phyloP scores from a whole-genome alignment of 2,888 invertebrate genomes.

The Hypsopygia costalis region DNA sequence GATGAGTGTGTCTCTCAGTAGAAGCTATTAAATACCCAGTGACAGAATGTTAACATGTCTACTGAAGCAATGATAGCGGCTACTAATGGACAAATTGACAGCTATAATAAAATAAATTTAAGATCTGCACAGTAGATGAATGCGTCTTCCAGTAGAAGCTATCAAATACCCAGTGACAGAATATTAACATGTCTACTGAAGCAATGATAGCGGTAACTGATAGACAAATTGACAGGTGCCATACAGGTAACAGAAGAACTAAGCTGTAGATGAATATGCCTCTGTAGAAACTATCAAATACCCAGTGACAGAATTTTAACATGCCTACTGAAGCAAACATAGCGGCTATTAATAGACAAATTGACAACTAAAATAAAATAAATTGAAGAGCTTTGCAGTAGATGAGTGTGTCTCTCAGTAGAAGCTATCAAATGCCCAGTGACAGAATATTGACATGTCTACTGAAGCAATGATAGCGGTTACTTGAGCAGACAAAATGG shows the following conservation, averaged over 20 bases:
- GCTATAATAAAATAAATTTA: too few relatives aligned
- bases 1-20: neutral
- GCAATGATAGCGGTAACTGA: constrained; percentile 15
- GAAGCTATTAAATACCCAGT: constrained; percentile 20
- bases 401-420: neutral
- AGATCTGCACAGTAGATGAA: too few relatives aligned
- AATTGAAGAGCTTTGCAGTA: too few relatives aligned
- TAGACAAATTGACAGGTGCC: neutral
- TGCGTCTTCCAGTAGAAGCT: too few relatives aligned
- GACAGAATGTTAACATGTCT: constrained; percentile 15
- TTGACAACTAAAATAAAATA: too few relatives aligned
- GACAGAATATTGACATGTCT: constrained; percentile 23
- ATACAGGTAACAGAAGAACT: constrained; percentile 17
- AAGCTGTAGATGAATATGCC: too few relatives aligned
- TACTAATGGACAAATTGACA: constrained; percentile 1
- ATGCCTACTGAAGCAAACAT: constrained; percentile 16
- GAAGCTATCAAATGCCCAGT: constrained; percentile 31
- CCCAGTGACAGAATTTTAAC: constrained; percentile 35
- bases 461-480: constrained; percentile 15
- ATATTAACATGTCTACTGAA: constrained; percentile 19
- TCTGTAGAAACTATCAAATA: neutral
- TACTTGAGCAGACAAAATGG: neutral
- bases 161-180: constrained; percentile 31
- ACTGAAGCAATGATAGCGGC: constrained; percentile 16
- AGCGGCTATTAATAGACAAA: constrained; percentile 4